Base-by-base conservation (phyloP, 64 coral and sea anemone genomes). In the Catalaphyllia jardinei region DNA sequence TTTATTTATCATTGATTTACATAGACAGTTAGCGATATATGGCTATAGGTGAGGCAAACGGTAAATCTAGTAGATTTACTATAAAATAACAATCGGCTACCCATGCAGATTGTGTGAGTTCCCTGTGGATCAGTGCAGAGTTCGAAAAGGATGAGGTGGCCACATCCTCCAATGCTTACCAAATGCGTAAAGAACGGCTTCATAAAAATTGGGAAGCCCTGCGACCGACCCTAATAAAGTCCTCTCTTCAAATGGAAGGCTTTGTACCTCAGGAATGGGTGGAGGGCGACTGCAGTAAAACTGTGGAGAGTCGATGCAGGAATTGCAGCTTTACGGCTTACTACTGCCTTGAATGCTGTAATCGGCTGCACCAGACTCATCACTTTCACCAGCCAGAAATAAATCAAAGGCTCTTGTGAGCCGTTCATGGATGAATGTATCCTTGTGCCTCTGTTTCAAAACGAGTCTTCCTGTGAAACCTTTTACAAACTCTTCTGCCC, bases 291-390 rank as follows among this genome's bases (percentile, higher is more conserved):
- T 85, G 81, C 29, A 67, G 57, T 85, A 85, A 69, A 29, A 13
- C 6, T 25, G 81, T 85, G 29, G 81, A 85, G 31, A 62, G 57
- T 29, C 81, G 81, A 25, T 85, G 81, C 64, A 60, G 62, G 31
- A 27, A 85, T 85, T 85, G 76, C 9, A 78, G 52, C 15, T 78
- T 78, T 55, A 64, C 57, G 2, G 81, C 81, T 0, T 85, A 69
- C 64, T 85, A 67, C 60, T 85, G 81, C 62, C 64, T 85, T 60
- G 81, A 85, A 38, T 85, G 81, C 60, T 85, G 81, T 30, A 85
- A 85, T 67, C 52, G 24, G 18, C 20, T 62, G 62, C 81, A 85
- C 31, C 60, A 67, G 16, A 15, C 29, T 12, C 31, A 31, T 25
- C 81, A 85, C 24, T 85, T 85, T 38, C 81, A 85, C 29, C 81